Evolutionary conservation across 2,888 invertebrate species (phyloP).

Genomic region (Dolichomitus sp.): DNA sequence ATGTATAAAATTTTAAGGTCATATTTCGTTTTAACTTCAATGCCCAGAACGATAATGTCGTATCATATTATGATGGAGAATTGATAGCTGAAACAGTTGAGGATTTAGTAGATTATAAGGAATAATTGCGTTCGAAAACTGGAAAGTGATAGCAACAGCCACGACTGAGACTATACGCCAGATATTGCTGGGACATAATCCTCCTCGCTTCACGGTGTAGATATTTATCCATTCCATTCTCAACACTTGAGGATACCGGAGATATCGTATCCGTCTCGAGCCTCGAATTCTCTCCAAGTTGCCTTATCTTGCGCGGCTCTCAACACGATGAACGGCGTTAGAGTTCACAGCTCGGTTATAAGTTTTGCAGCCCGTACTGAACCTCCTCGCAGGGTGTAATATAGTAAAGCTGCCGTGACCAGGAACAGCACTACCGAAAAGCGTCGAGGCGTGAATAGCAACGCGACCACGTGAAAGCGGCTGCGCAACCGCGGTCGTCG

Average conservation of each 20-base stretch:
- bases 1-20: no score
- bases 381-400: conserved; percentile 39
- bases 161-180: neutral
- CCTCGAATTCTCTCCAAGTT: conserved; percentile 37
- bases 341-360: conserved; percentile 46
- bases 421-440: conserved; percentile 34
- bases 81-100: neutral
- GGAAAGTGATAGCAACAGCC: neutral
- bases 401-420: conserved; percentile 28
- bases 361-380: conserved; percentile 51
- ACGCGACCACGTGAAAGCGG: conserved; percentile 52
- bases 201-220: neutral
- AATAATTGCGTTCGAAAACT: neutral
- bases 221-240: conserved; percentile 18
- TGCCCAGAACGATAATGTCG: neutral
- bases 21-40: neutral
- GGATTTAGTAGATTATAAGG: neutral
- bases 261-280: conserved; percentile 46
- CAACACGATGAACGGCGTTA: conserved; percentile 31
- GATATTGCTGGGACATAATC: conserved; percentile 18
- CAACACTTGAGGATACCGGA: conserved; percentile 2
- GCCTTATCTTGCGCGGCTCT: conserved; percentile 54
- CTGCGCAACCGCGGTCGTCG: conserved; percentile 19
- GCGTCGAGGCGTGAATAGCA: conserved; percentile 53
- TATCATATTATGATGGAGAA: neutral